A percentile compares a stretch with the other conserved stretches of the same genome.
phyloP scores from a whole-genome alignment of 1,140 invertebrate species.

The Drosophila nikananu region DNA sequence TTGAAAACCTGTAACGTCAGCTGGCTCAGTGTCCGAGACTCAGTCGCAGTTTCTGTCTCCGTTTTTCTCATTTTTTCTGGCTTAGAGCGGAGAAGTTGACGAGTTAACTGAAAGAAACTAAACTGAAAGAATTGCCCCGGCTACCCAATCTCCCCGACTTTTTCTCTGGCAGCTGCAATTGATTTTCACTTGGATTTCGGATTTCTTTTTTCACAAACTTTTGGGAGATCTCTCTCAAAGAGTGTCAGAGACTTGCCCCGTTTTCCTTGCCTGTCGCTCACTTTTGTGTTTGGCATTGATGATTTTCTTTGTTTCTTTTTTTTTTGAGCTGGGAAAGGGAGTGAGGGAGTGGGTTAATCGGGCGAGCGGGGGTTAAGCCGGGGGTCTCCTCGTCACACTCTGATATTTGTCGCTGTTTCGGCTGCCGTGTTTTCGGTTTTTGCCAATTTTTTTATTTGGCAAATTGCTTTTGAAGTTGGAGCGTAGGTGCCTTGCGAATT shows the following conservation, averaged over 20 bases:
- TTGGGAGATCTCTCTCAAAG: slow-evolving; percentile 48
- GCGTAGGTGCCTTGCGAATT: slow-evolving; percentile 56
- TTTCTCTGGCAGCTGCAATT: slow-evolving; percentile 55
- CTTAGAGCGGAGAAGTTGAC: slow-evolving; percentile 38
- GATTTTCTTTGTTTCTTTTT: slow-evolving; percentile 6
- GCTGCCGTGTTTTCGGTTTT: slow-evolving; percentile 40
- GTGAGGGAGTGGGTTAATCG: slow-evolving; percentile 45
- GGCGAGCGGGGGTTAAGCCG: slow-evolving; percentile 27
- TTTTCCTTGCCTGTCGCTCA: slow-evolving; percentile 68
- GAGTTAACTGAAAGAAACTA: slow-evolving; percentile 65
- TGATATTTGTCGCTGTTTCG: slow-evolving; percentile 76
- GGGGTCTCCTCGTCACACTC: slow-evolving; percentile 63
- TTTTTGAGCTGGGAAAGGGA: slow-evolving; percentile 6
- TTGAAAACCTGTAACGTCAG: slow-evolving; percentile 77
- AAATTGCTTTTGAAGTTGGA: slow-evolving; percentile 53
- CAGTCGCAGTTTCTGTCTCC: slow-evolving; percentile 28
- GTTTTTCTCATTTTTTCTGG: slow-evolving; percentile 7
- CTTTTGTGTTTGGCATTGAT: slow-evolving; percentile 69
- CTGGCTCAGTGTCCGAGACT: slow-evolving; percentile 38
- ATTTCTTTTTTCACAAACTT: slow-evolving; percentile 27
- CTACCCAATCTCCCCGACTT: slow-evolving; percentile 5
- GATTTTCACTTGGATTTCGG: slow-evolving; percentile 71
- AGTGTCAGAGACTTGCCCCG: slow-evolving; percentile 53
- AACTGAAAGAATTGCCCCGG: slow-evolving; percentile 56
- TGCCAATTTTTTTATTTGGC: slow-evolving; percentile 43